phyloP scores from a whole-genome alignment of 1,140 invertebrate species.

The Drosophila littoralis region DNA sequence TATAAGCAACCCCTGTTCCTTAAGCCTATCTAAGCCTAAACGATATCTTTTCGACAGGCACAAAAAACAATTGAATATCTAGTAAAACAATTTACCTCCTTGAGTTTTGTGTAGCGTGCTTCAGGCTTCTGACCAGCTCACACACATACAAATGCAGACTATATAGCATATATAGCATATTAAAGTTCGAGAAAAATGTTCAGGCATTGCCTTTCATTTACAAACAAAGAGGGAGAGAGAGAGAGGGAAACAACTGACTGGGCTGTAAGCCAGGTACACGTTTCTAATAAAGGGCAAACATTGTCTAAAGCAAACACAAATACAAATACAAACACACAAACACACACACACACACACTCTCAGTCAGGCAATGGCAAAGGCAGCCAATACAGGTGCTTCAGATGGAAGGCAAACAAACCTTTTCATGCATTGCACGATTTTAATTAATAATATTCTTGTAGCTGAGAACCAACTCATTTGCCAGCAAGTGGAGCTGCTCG shows the following conservation, averaged over 20 bases:
- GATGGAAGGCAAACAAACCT: conserved; percentile 58
- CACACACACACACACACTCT: conserved; percentile 1
- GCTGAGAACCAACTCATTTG: conserved; percentile 4
- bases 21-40: too few relatives aligned
- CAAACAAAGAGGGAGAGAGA: conserved; percentile 11
- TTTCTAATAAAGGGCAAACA: conserved; percentile 77
- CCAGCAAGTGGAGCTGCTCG: conserved; percentile 9
- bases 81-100: too few relatives aligned
- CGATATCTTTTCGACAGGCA: too few relatives aligned
- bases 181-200: conserved; percentile 32
- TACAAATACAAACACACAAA: conserved; percentile 40
- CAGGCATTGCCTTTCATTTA: conserved; percentile 19
- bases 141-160: background rate
- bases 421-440: conserved; percentile 82
- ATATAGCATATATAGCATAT: conserved; percentile 15
- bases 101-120: too few relatives aligned
- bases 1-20: too few relatives aligned
- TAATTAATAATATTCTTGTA: conserved; percentile 81
- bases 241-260: conserved; percentile 9
- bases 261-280: conserved; percentile 33
- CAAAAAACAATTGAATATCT: too few relatives aligned
- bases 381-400: conserved; percentile 47
- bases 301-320: conserved; percentile 64
- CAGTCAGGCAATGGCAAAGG: conserved; percentile 21
- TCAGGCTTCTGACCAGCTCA: background rate